Evolutionary conservation across 2,113 vertebrate genomes (phyloP).

Genomic region (Cathartes aura): DNA sequence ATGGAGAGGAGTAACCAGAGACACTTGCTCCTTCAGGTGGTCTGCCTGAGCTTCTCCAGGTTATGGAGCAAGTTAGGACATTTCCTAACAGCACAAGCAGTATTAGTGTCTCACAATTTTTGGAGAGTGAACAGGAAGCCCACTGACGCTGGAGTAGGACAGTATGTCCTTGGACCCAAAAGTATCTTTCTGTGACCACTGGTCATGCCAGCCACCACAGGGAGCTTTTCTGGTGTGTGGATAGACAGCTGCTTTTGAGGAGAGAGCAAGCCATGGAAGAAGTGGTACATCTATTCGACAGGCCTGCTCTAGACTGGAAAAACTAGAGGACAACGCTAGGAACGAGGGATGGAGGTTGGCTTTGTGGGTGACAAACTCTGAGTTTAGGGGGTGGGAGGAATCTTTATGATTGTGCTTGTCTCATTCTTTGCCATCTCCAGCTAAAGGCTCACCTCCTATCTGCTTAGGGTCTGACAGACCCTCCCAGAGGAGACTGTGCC

Average conservation of each 20-base stretch:
- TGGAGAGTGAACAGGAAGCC: background rate
- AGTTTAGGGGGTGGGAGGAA: background rate
- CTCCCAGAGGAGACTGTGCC: background rate
- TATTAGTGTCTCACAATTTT: background rate
- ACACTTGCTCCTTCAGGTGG: background rate
- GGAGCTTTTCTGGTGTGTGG: background rate
- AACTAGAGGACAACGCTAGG: background rate
- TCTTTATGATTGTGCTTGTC: background rate
- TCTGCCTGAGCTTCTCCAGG: background rate
- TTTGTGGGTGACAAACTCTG: background rate
- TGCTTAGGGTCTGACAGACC: background rate
- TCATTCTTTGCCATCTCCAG: background rate
- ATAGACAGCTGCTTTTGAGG: background rate
- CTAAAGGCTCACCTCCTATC: background rate
- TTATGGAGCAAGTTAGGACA: background rate
- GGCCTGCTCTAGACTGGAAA: background rate
- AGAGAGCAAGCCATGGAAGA: background rate
- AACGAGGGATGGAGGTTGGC: background rate
- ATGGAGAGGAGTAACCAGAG: background rate
- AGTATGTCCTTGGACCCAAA: background rate
- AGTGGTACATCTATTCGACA: background rate
- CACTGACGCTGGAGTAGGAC: background rate
- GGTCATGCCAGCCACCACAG: background rate
- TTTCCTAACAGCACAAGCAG: background rate
- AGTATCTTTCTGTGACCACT: background rate